These are phyloP conservation scores for Exaiptasia diaphana DNA, from an alignment of 64 coral and sea anemone species.

Conservation along the genomic window DNA sequence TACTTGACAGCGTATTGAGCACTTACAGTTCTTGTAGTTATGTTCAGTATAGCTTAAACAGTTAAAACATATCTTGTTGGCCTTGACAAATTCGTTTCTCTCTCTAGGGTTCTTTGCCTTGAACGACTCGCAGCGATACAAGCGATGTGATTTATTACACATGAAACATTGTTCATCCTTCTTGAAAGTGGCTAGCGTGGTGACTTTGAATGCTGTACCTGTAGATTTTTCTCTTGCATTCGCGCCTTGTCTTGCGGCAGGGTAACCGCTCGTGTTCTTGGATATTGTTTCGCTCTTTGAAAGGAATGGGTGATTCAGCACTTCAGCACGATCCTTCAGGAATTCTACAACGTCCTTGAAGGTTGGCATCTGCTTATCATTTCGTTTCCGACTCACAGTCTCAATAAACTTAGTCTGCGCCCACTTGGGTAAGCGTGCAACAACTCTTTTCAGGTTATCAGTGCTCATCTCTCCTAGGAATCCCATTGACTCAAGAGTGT, in stretches of 20 bases:
- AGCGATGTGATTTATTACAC: background rate
- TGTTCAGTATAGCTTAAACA: conserved; percentile 34
- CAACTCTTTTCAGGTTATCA: conserved; percentile 19
- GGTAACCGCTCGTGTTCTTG: background rate
- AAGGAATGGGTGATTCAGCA: conserved; percentile 57
- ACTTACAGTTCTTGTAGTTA: conserved; percentile 20
- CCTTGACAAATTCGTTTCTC: conserved; percentile 12
- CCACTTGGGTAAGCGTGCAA: conserved; percentile 31
- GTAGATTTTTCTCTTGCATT: no score
- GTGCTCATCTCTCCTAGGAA: conserved; percentile 34
- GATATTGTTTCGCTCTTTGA: background rate
- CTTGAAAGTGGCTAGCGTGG: no score
- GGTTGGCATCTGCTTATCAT: conserved; percentile 49
- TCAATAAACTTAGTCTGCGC: conserved; percentile 53
- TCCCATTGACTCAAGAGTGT: background rate
- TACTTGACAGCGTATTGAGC: background rate
- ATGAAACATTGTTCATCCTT: background rate
- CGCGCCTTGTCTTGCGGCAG: background rate
- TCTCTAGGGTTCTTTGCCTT: conserved; percentile 11
- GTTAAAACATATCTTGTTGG: conserved; percentile 13
- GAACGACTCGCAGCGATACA: conserved; percentile 12
- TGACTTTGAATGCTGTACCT: no score
- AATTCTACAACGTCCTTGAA: conserved; percentile 64
- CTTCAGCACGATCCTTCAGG: conserved; percentile 48
- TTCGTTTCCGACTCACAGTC: conserved; percentile 16